Evolutionary conservation across 2,797 vertebrate species (phyloP), one percentile per base, ranked within the genome.

Genomic region (Xenopus petersii): DNA sequence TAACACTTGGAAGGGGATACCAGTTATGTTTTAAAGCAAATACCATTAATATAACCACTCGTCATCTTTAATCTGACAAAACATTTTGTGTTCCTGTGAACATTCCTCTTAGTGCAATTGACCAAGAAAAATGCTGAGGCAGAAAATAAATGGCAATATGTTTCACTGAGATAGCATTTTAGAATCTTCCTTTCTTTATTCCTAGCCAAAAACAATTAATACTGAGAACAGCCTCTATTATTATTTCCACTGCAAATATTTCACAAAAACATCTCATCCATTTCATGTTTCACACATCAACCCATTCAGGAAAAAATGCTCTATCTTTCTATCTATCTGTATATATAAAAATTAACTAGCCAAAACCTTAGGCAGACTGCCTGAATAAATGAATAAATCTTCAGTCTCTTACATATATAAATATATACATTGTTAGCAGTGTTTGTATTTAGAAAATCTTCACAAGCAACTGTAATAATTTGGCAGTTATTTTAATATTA

Each of bases 21-120:
- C 51, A 79, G 65, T 70, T 65, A 51, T 58, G 46, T 70, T 73
- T 48, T 74, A 65, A 74, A 70, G 70, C 76, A 74, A 74, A 79
- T 79, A 51, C 42, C 17, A n/a, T 60, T 70, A 73, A 70, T 70
- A 70, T 60, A 58, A 79, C 49, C 67, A 55, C 55, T 33, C 64
- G 67, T 74, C 71, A 79, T 71, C 68, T 64, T 61, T 79, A 79
- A 79, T 79, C 77, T 74, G 71, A 79, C 55, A 74, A 70, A 74
- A 79, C 77, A 74, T 70, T 70, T 61, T 51, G 60, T 61, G 66
- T 79, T 69, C 71, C 67, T 13, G 67, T 36, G 30, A 63, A 79
- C 77, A 79, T 79, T 79, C 77, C 76, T 69, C 24, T 59, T 2
- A 46, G 76, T 64, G 71, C 71, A 79, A 79, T 74, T 46, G 73